These are phyloP conservation scores for Tachystola acroxantha DNA, from an alignment of 2,888 invertebrate genomes.

Conservation along the genomic window DNA sequence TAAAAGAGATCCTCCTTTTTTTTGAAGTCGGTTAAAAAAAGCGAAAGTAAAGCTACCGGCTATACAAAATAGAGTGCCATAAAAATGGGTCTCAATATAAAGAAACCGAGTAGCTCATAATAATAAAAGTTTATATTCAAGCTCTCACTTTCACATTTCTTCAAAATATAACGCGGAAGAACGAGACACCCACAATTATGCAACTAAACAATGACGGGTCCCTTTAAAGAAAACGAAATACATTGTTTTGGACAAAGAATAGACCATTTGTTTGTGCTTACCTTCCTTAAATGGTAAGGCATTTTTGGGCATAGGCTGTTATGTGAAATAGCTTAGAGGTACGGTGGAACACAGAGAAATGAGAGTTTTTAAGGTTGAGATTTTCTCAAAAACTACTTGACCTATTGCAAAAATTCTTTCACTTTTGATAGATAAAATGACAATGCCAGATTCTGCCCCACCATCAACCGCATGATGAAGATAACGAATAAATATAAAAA, in stretches of 20 bases:
- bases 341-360: no score
- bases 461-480: no score
- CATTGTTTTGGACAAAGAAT: slow-evolving; percentile 6
- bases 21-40: no score
- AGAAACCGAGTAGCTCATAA: slow-evolving; percentile 42
- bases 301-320: background rate
- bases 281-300: slow-evolving; percentile 1
- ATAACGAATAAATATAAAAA: no score
- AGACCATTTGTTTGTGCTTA: background rate
- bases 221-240: slow-evolving; percentile 15
- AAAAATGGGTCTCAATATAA: slow-evolving; percentile 35
- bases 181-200: slow-evolving; percentile 23
- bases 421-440: no score
- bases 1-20: no score
- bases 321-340: no score
- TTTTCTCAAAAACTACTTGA: no score
- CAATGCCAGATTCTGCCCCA: no score
- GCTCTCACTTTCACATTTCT: slow-evolving; percentile 56
- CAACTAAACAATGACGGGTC: slow-evolving; percentile 21
- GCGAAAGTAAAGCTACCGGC: slow-evolving; percentile 20
- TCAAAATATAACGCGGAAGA: slow-evolving; percentile 21
- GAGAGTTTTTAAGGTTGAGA: no score
- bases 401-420: no score
- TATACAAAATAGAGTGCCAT: slow-evolving; percentile 30
- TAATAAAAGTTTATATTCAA: slow-evolving; percentile 36